Evolutionary conservation across 2,113 vertebrate species (phyloP), one percentile per base, ranked within the genome.

Genomic region (Glareola pratincola): DNA sequence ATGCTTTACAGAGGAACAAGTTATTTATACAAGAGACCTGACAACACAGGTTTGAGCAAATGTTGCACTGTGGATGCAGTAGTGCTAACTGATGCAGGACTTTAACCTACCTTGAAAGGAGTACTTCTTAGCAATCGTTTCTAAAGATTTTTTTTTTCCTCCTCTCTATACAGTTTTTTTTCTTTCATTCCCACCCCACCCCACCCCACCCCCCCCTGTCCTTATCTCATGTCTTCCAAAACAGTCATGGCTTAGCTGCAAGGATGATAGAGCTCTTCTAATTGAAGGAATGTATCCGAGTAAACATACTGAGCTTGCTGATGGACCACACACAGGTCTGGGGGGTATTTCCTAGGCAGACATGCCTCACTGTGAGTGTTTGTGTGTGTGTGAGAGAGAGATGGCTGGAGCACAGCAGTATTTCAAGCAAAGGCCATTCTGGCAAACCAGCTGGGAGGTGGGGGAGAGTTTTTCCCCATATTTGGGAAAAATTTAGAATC

Each of bases 401-500:
- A 14, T 19, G 36, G 15, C 10, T 67, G 73, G 12, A 63, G 23
- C 30, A 30, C 0, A 50, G 43, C 7, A 37, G 39, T 5, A 62
- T 16, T 86, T 51, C 51, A 50, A 66, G 60, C 27, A 83, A 81
- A 73, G 21, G 24, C 24, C 34, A 56, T 12, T 13, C 57, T 83
- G 30, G 16, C 32, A 91, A 64, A 73, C 4, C 7, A 43, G 27
- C 39, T 1, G 2, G 1, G 1, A 4, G 0, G 1, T 0, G 0
- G 2, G 5, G 2, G 30, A 59, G 37, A 50, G 4, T 11, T 78
- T 89, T 32, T 37, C 23, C 8, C 23, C 5, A 9, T 54, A 47
- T 43, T 3, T 71, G 8, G 20, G 43, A 45, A 91, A 74, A 90
- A 59, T 13, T 23, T 27, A 50, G 17, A 75, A 59, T 12, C 12